Percentiles rank a stretch among this genome's conserved stretches.
Evolutionary conservation across 2,888 invertebrate species (phyloP).

Genomic region (Harmothoe impar): DNA sequence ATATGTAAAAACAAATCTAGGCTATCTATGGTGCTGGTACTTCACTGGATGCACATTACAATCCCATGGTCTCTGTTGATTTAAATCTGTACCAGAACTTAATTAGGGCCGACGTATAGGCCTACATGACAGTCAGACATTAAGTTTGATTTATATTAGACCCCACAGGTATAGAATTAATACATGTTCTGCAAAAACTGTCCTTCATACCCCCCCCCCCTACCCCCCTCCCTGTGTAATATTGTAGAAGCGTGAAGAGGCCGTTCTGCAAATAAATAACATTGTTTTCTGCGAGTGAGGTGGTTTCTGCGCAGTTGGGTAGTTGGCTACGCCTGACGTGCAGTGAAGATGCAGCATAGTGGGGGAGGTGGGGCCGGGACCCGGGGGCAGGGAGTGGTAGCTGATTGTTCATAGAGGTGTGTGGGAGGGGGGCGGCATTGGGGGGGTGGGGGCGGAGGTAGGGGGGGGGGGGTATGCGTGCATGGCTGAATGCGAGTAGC

Average conservation of each 20-base stretch:
- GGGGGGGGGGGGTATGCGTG: background rate
- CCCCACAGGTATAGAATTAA: too few relatives aligned
- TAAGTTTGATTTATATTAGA: too few relatives aligned
- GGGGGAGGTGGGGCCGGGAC: background rate
- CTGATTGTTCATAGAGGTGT: background rate
- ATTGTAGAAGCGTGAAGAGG: background rate
- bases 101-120: too few relatives aligned
- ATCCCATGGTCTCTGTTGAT: too few relatives aligned
- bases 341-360: background rate
- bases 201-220: too few relatives aligned
- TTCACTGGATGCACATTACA: too few relatives aligned
- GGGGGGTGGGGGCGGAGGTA: background rate
- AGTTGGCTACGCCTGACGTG: slow-evolving; percentile 2
- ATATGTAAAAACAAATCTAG: too few relatives aligned
- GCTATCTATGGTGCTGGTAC: too few relatives aligned
- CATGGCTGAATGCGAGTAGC: background rate
- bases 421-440: background rate
- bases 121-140: too few relatives aligned
- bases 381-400: background rate
- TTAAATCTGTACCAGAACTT: too few relatives aligned
- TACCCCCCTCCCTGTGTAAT: too few relatives aligned
- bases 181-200: too few relatives aligned
- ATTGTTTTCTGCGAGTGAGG: background rate
- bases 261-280: background rate
- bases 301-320: slow-evolving; percentile 22